Base-by-base conservation (phyloP, 2,797 vertebrate species). In the Falco biarmicus region DNA sequence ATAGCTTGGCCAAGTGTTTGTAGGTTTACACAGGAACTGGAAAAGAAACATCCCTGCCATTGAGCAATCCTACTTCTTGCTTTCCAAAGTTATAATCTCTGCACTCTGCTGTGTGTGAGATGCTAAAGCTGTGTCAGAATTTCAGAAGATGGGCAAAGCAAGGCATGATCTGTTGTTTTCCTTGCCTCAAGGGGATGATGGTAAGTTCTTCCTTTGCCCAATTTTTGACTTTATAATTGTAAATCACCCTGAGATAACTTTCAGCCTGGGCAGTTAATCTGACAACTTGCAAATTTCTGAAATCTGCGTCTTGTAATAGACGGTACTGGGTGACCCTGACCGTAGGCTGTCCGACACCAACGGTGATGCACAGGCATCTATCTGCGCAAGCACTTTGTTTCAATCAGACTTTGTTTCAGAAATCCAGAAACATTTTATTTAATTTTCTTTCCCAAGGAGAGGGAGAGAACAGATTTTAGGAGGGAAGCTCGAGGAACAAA, bases 71-170 rank as follows among this genome's bases (percentile, higher is more conserved):
- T 75, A 11, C 16, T 69, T 78, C 15, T 37, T 64, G 17, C 48
- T 68, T 20, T 60, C 26, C 47, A 73, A n/a, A 87, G 84, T 60
- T 74, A 60, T 66, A 31, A 20, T 50, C 25, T 45, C 47, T 70
- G 34, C 34, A 41, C 18, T 29, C 56, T 82, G 51, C 48, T 45
- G 45, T 48, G 34, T 21, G 13, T 39, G 31, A 74, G 26, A 57
- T 66, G 16, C 47, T 70, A 66, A 81, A 87, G 19, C 66, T 82
- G 41, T 41, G 13, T 65, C 45, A 88, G 69, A 56, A 78, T 84
- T 76, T 70, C 56, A 73, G 57, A 75, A 89, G 43, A 60, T 29
- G 59, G 25, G 48, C 34, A 90, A 90, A 96, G 84, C 50, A 75
- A 81, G 29, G 56, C 7, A 22, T 43, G 17, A 57, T 31, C 24